A percentile compares a stretch with the other conserved stretches of the same genome.
Evolutionary conservation across 2,113 vertebrate genomes (phyloP).

Genomic region (Amphilophus citrinellus): DNA sequence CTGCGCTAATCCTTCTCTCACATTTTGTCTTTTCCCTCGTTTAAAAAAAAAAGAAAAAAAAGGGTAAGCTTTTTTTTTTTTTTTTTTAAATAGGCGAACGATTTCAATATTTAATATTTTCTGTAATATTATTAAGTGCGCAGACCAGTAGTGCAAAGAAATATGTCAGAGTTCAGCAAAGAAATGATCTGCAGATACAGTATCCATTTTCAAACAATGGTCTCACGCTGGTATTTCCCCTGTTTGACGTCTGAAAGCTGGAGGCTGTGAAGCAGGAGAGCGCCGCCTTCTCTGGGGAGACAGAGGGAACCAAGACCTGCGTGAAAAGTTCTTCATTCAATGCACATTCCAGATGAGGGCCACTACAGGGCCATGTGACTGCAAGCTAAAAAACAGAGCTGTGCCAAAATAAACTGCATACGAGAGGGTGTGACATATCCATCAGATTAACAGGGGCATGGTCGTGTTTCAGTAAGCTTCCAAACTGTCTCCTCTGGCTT

Average conservation of each 20-base stretch:
- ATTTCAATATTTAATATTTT: background rate
- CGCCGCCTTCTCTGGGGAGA: slow-evolving; percentile 34
- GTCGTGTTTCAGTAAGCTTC: slow-evolving; percentile 18
- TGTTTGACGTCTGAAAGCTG: slow-evolving; percentile 44
- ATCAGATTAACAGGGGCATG: background rate
- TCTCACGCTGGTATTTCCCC: slow-evolving; percentile 64
- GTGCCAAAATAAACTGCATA: background rate
- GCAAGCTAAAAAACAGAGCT: background rate
- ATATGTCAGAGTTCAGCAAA: slow-evolving; percentile 52
- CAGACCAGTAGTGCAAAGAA: slow-evolving; percentile 22
- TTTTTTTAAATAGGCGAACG: background rate
- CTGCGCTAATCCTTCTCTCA: background rate
- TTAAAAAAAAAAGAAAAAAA: no score
- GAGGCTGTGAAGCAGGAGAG: slow-evolving; percentile 36
- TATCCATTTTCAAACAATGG: slow-evolving; percentile 67
- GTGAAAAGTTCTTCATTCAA: slow-evolving; percentile 25
- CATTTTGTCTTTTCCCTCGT: background rate
- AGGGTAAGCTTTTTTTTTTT: background rate
- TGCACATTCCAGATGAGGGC: slow-evolving; percentile 47
- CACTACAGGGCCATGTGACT: slow-evolving; percentile 4
- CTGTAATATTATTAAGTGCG: background rate
- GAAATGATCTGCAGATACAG: slow-evolving; percentile 46
- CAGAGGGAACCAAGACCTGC: slow-evolving; percentile 34
- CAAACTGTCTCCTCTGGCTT: background rate
- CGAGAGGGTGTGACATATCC: slow-evolving; percentile 4